A percentile compares a stretch with the other conserved stretches of the same genome.
These are phyloP conservation scores for Sycophila sp. DNA, from an alignment of 1,140 invertebrate species.

Conservation along the genomic window DNA sequence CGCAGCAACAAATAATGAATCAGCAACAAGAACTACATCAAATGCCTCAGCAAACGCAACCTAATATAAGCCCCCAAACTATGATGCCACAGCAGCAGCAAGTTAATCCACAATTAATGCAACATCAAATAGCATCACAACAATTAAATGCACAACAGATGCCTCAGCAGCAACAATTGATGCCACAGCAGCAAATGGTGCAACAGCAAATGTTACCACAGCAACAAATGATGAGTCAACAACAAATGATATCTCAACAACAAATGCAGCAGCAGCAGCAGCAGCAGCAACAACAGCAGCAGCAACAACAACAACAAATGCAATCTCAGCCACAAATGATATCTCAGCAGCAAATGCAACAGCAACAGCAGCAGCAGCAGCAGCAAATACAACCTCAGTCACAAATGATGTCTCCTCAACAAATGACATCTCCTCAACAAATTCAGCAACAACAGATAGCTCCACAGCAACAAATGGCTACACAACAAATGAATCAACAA, in stretches of 20 bases:
- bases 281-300: slow-evolving; percentile 49
- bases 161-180: slow-evolving; percentile 52
- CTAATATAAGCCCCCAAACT: slow-evolving; percentile 43
- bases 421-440: slow-evolving; percentile 40
- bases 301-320: slow-evolving; percentile 54
- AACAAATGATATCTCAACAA: slow-evolving; percentile 48
- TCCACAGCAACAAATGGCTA: slow-evolving; percentile 42
- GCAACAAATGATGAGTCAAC: slow-evolving; percentile 50
- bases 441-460: slow-evolving; percentile 44
- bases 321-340: slow-evolving; percentile 42
- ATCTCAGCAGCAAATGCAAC: slow-evolving; percentile 45
- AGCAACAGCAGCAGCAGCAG: slow-evolving; percentile 29
- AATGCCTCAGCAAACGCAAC: slow-evolving; percentile 44
- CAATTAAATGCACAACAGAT: slow-evolving; percentile 49
- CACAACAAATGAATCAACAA: slow-evolving; percentile 50
- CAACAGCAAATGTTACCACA: slow-evolving; percentile 42
- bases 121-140: slow-evolving; percentile 50
- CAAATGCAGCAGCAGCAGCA: slow-evolving; percentile 52
- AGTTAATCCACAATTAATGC: slow-evolving; percentile 51
- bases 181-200: slow-evolving; percentile 37
- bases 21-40: slow-evolving; percentile 58
- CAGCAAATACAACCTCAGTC: slow-evolving; percentile 49
- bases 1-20: slow-evolving; percentile 56
- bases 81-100: slow-evolving; percentile 47
- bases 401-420: slow-evolving; percentile 40